These are phyloP conservation scores for zebrafish (Danio rerio) DNA, from an alignment of 2,113 vertebrate genomes.

Conservation along the genomic window GRCz12tu NC_133182.1:43073001-43073500, in stretches of 20 bases:
- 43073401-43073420: neutral
- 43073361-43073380: neutral
- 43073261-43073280: constrained; percentile 85
- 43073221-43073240: constrained; percentile 90
- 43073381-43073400: neutral
- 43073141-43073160: neutral
- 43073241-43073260: constrained; percentile 86
- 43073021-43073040: constrained; percentile 12
- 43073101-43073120: neutral
- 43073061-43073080: constrained; percentile 6
- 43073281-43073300: constrained; percentile 80
- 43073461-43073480: no score
- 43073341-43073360: constrained; percentile 60
- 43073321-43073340: constrained; percentile 94
- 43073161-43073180: neutral
- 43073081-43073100: constrained; percentile 6
- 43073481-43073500: no score
- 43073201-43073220: constrained; percentile 84
- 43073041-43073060: neutral
- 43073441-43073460: no score
- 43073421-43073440: no score
- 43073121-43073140: constrained; percentile 4
- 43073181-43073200: constrained; percentile 7
- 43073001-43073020: constrained; percentile 39
- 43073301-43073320: constrained; percentile 87